Base-by-base conservation (phyloP, 2,113 vertebrate species). In the Muntiacus reevesi region DNA sequence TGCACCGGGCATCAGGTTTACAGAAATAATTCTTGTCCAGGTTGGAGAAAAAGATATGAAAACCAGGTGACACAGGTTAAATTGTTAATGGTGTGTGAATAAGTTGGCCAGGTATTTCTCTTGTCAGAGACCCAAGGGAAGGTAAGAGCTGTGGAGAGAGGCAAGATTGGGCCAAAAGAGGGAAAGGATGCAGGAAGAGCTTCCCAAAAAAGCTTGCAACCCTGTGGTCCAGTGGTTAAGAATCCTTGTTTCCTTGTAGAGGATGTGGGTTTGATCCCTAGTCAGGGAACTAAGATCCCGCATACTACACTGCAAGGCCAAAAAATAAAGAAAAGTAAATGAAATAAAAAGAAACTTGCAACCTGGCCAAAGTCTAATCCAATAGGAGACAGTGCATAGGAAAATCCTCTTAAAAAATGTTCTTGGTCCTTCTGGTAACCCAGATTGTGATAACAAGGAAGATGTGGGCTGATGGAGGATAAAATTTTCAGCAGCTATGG, bases 121-220 rank as follows among this genome's bases (percentile, higher is more conserved):
- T 71, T 36, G 30, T 60, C 82, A n/a, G 86, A 88, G 40, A 33
- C 36, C n/a, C 40, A 8, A 40, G 64, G 76, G 47, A 33, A 28
- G 30, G 23, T 3, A 6, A 88, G 33, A 33, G 14, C 6, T 5
- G 10, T 12, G 59, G 33, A 55, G 78, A 28, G 36, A 78, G 25
- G 33, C 2, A 10, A 7, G 17, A 19, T 14, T 52, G 50, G 62
- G 19, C 5, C 0, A 5, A 9, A 40, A 27, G 17, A 19, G 4
- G 52, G 10, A 19, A 57, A 52, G 2, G 54, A 16, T 19, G 5
- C 54, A 36, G 76, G 83, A 74, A 47, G 47, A 52, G 23, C 33
- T 62, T 67, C 25, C 36, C 23, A 5, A 19, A 74, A 79, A 33
- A 82, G 86, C 21, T 27, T 45, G n/a, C 43, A n/a, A 85, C 50